Evolutionary conservation across 2,113 vertebrate species (phyloP).

Genomic region (Podiceps cristatus): DNA sequence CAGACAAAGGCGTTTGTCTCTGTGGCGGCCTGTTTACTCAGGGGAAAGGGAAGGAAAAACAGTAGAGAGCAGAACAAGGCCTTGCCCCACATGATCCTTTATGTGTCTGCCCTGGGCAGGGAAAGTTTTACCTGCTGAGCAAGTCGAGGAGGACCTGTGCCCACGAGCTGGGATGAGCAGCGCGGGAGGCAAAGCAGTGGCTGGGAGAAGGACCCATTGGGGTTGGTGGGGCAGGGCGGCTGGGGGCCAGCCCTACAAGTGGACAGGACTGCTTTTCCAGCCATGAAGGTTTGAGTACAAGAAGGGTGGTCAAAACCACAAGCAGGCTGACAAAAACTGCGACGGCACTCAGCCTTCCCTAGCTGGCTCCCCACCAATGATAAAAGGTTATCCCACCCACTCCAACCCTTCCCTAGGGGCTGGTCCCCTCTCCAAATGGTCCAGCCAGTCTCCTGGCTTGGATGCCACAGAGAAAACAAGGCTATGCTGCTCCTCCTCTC

Average conservation of each 20-base stretch:
- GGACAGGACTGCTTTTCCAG: not conserved
- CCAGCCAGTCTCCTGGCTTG: not conserved
- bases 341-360: not conserved
- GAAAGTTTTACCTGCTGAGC: conserved; percentile 28
- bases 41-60: not conserved
- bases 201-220: not conserved
- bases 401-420: not conserved
- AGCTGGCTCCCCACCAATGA: not conserved
- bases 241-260: not conserved
- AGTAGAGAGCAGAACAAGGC: not conserved
- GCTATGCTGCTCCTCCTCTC: not conserved
- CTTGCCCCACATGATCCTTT: not conserved
- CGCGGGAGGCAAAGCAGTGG: not conserved
- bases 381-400: not conserved
- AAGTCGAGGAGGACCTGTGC: not conserved
- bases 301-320: not conserved
- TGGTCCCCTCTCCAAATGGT: not conserved
- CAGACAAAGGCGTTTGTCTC: conserved; percentile 24
- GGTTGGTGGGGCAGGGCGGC: not conserved
- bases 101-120: not conserved
- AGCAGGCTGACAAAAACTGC: not conserved
- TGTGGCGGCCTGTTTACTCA: not conserved
- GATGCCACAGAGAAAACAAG: not conserved
- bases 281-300: not conserved
- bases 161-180: not conserved